Evolutionary conservation across 2,888 invertebrate species (phyloP), one percentile per base, ranked within the genome.

Genomic region (Lysandra bellargus): DNA sequence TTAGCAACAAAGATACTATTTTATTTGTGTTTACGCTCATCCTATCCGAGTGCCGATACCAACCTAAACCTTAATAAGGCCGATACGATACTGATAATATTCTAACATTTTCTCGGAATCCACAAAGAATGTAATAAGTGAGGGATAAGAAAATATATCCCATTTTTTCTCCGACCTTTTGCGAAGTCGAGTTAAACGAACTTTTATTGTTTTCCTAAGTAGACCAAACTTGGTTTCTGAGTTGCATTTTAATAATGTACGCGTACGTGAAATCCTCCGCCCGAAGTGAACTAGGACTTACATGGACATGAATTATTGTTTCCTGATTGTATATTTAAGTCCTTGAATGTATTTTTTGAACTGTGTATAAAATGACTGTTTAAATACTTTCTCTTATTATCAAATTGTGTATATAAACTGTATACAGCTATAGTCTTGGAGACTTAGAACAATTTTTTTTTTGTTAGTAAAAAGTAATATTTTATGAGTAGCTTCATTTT

Each of bases 41-140:
- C 30, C 3, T 30, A 12, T 23, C 30, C 23, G 12, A 23, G 30
- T 64, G 30, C 64, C 64, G 30, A 69, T 30, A 69, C 30, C 61
- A 61, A 61, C 23, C 64, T 30, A 30, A 69, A 30, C 30, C 64
- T 30, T 30, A 69, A 4, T 69, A 69, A 69, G 23, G 23, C 64
- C 12, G 64, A 69, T 61, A 61, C 23, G 23, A 61, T 69, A 9
- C 64, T 30, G 33, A 69, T 69, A 69, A 69, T 69, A 69, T 69
- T 33, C 64, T 69, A 69, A 69, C 64, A 69, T 30, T 33, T 30
- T 69, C 64, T 69, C 9, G 73, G 73, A n/a, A 40, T 40, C 40
- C 73, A n/a, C 12, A 72, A 79, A 53, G 53, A 74, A 57, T 57
- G 23, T 23, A 72, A 79, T 78, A 17, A 57, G 76, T 78, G 57